phyloP scores from a whole-genome alignment of 2,797 vertebrate genomes.

The Myoxocephalus aenaeus region DNA sequence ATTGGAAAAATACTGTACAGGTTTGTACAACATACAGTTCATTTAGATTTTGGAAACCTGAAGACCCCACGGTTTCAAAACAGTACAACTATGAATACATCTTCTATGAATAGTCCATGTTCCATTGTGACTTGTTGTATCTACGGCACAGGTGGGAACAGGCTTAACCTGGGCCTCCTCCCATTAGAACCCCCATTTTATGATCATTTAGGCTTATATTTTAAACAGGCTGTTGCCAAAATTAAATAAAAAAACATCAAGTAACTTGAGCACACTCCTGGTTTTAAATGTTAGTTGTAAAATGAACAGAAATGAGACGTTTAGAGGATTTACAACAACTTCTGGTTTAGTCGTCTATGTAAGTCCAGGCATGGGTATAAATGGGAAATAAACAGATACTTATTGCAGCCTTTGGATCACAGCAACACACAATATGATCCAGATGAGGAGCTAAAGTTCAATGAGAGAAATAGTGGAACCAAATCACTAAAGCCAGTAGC shows the following conservation, averaged over 20 bases:
- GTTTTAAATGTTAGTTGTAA: neutral
- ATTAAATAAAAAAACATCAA: no score
- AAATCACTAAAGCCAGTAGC: constrained; percentile 15
- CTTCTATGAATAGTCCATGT: no score
- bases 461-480: constrained; percentile 16
- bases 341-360: no score
- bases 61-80: no score
- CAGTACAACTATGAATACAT: no score
- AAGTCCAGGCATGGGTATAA: neutral
- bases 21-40: no score
- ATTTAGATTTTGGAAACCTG: no score
- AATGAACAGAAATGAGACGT: neutral
- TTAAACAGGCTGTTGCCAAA: neutral
- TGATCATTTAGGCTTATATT: neutral
- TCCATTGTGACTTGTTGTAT: no score
- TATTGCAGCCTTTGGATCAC: neutral
- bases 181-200: neutral
- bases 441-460: constrained; percentile 29
- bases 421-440: neutral
- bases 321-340: neutral
- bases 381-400: neutral
- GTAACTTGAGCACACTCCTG: no score
- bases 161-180: no score
- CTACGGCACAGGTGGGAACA: no score
- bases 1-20: no score